Percentiles rank a stretch among this genome's conserved stretches.
These are phyloP conservation scores for Paradoxurus hermaphroditus DNA, from an alignment of 2,113 vertebrate species.

Conservation along the genomic window DNA sequence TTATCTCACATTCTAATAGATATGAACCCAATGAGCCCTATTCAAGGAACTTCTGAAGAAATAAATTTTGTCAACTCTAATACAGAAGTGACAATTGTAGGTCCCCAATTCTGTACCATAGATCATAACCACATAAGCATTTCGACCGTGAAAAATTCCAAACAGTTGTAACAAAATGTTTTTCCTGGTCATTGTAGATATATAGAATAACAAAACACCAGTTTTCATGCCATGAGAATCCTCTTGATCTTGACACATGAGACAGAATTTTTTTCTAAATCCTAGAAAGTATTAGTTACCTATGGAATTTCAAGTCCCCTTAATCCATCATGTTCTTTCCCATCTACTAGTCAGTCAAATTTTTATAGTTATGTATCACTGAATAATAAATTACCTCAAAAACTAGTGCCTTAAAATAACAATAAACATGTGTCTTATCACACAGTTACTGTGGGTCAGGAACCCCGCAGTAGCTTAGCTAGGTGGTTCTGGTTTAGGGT, in stretches of 20 bases:
- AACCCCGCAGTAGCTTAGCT: neutral
- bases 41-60: neutral
- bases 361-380: neutral
- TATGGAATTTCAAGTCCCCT: neutral
- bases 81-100: neutral
- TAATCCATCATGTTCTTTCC: neutral
- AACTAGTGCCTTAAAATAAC: neutral
- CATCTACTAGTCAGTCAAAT: neutral
- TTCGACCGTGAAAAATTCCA: neutral
- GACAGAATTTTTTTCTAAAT: neutral
- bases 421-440: neutral
- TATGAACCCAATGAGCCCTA: neutral
- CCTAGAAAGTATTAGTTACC: neutral
- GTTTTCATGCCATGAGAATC: neutral
- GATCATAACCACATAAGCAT: neutral
- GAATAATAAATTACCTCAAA: neutral
- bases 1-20: neutral
- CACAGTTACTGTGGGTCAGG: neutral
- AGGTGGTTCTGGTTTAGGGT: neutral
- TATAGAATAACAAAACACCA: neutral
- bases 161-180: neutral
- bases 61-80: neutral
- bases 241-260: neutral
- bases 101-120: neutral
- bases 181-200: neutral